Base-by-base conservation (phyloP, 1,140 invertebrate genomes). In the Drosophila sulfurigaster region DNA sequence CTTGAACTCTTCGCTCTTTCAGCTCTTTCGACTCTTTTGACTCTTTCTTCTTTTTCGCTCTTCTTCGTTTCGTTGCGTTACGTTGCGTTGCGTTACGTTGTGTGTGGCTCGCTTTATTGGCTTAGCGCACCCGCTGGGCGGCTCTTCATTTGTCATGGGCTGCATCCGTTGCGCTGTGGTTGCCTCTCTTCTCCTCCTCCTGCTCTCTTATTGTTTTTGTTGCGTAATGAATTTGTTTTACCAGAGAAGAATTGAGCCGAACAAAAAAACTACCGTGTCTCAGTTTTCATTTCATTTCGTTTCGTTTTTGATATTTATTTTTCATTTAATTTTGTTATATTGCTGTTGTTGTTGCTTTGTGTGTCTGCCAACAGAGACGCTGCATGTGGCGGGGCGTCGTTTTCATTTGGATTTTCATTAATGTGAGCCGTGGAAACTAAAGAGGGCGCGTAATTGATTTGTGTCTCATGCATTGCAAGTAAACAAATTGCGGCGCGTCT, bases 351-450 rank as follows among this genome's bases (percentile, higher is more conserved):
- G 28, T 38, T 8, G 25, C 38, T 71, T 46, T 66, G 46, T 63
- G 62, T 30, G 49, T 63, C 35, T 49, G 57, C 45, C 45, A 54
- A 43, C 52, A 30, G 5, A 8, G 5, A 8, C 77, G 48, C 80
- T 65, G 73, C 83, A 87, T 87, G 83, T 82, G 83, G 80, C 68
- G 59, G 59, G 35, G 35, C 35, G 35, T 38, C 35, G 35, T 43
- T 81, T 88, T 88, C 81, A 65, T 81, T 38, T 80, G 48, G 69
- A 83, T 83, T 88, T 88, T 89, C 85, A 89, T 88, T 83, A 83
- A 89, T 89, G 76, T 56, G 69, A 78, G 76, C 74, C 77, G 73
- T 75, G 69, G 43, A 16, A 41, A 81, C 65, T 74, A 60, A 62
- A 73, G 69, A 68, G 65, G 38, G 65, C 43, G 48, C 51, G 58